These are phyloP conservation scores for Ditylenchus dipsaci DNA, from an alignment of 1,140 invertebrate species.

Conservation along the genomic window DNA sequence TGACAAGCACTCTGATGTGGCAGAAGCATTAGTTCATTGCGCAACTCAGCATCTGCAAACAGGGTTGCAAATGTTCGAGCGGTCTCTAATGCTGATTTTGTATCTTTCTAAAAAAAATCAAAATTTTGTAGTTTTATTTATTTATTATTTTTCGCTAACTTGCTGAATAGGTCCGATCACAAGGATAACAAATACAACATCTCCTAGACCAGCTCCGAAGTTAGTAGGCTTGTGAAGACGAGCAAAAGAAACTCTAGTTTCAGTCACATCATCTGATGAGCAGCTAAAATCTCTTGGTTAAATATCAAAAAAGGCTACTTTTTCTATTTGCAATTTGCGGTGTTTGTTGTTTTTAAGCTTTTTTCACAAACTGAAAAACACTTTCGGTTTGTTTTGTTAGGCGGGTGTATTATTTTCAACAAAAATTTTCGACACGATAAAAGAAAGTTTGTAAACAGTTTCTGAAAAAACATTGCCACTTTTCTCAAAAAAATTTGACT, in stretches of 20 bases:
- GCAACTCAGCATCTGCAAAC: constrained; percentile 36
- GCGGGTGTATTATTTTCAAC: no score
- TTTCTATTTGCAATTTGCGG: no score
- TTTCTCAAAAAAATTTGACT: no score
- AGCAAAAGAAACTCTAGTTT: constrained; percentile 64
- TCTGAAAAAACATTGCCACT: no score
- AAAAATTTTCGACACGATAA: no score
- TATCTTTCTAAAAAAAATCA: constrained; percentile 34
- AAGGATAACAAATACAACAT: constrained; percentile 65
- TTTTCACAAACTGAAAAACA: no score
- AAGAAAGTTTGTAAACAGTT: no score
- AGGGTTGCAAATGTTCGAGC: constrained; percentile 52
- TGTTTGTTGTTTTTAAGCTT: no score
- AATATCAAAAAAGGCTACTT: no score
- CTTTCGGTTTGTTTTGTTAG: no score
- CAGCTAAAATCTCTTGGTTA: constrained; percentile 8
- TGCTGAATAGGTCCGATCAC: constrained; percentile 66
- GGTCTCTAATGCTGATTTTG: constrained; percentile 53
- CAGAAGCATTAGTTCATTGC: constrained; percentile 25
- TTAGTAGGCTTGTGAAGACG: constrained; percentile 65
- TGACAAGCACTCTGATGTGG: constrained; percentile 51
- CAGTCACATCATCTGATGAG: constrained; percentile 4
- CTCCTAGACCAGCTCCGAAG: constrained; percentile 65
- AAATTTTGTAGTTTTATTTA: not conserved
- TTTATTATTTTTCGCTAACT: constrained; percentile 51